Conservation (phyloP, 2,797 vertebrate species). For the Syndactyla subalaris region DNA sequence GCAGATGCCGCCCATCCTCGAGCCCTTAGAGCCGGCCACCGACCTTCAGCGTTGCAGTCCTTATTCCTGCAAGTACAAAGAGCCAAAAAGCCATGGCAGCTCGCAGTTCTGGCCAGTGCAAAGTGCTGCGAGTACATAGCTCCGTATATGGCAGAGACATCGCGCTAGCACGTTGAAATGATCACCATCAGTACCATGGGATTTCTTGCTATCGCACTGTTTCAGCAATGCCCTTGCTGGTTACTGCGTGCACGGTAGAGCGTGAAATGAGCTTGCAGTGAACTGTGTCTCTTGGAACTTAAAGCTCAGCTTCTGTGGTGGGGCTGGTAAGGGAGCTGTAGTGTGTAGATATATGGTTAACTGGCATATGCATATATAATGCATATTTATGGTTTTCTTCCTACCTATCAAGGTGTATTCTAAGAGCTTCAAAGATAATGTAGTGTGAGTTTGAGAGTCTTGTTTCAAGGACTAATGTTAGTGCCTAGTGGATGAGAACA, state of each 20-base stretch:
- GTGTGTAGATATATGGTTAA: not conserved
- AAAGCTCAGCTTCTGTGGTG: not conserved
- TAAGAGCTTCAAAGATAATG: not conserved
- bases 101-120: fast-evolving
- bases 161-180: fast-evolving
- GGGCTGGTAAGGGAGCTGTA: not conserved
- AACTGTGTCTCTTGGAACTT: not conserved
- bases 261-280: not conserved
- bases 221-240: not conserved
- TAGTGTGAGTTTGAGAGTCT: not conserved
- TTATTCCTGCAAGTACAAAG: fast-evolving
- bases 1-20: fast-evolving
- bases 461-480: not conserved
- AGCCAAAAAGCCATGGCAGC: not conserved
- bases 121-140: fast-evolving
- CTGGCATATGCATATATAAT: not conserved
- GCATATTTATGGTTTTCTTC: not conserved
- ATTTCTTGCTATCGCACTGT: not conserved
- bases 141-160: fast-evolving
- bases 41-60: fast-evolving
- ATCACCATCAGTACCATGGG: not conserved
- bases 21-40: not conserved
- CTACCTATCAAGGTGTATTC: fast-evolving
- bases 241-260: fast-evolving
- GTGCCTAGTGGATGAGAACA: not conserved